Evolutionary conservation across 2,797 vertebrate species (phyloP).

Genomic region (Enteromius treurensis): DNA sequence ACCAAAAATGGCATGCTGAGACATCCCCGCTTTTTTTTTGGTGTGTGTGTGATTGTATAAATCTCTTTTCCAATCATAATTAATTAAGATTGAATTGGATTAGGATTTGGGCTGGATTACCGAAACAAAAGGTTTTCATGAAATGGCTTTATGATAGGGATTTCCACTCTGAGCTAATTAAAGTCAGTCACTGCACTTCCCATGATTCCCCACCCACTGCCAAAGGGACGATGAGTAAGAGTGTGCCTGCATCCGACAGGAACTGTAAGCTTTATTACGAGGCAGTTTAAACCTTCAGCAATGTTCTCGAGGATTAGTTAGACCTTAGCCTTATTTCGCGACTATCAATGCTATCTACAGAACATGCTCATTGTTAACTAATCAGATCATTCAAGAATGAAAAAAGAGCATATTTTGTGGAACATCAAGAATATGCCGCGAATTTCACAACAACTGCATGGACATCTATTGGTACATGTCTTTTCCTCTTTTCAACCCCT

Average conservation of each 20-base stretch:
- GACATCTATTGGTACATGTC: not conserved
- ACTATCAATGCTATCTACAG: not conserved
- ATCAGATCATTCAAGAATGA: not conserved
- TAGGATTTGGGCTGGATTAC: slow-evolving; percentile 62
- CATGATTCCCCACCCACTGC: slow-evolving; percentile 26
- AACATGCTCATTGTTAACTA: not conserved
- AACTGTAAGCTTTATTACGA: slow-evolving; percentile 8
- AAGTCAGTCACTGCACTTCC: slow-evolving; percentile 47
- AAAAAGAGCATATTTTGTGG: not conserved
- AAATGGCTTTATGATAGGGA: slow-evolving; percentile 57
- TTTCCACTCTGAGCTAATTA: slow-evolving; percentile 61
- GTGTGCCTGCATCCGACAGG: slow-evolving; percentile 5
- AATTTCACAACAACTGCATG: not conserved
- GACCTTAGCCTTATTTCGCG: not conserved
- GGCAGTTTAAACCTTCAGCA: not conserved
- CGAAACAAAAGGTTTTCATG: slow-evolving; percentile 58
- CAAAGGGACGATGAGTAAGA: slow-evolving; percentile 47
- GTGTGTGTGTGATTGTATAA: slow-evolving; percentile 5
- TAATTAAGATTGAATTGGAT: slow-evolving; percentile 65
- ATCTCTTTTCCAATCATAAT: slow-evolving; percentile 57
- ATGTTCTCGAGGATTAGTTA: not conserved
- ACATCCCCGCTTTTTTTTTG: slow-evolving; percentile 18
- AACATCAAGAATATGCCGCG: not conserved
- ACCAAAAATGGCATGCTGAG: slow-evolving; percentile 31
- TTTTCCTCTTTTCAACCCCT: not conserved